These are phyloP conservation scores for Zhengitettix transpicula DNA, from an alignment of 2,888 invertebrate genomes.

Conservation along the genomic window DNA sequence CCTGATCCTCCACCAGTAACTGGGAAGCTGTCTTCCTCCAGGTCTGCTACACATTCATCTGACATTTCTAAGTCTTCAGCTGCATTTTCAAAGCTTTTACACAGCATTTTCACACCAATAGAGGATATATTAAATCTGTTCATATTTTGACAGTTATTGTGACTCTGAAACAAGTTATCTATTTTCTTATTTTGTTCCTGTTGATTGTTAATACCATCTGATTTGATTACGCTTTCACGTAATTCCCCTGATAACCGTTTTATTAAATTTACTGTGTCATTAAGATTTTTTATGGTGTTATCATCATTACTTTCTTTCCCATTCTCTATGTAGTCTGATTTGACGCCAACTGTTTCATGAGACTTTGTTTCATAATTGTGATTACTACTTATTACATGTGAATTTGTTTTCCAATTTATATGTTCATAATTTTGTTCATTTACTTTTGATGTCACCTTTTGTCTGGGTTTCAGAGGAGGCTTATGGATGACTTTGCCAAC, in stretches of 20 bases:
- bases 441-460: slow-evolving; percentile 3
- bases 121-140: neutral
- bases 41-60: slow-evolving; percentile 3
- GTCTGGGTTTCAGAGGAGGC: slow-evolving; percentile 10
- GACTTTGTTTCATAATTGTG: no score
- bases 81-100: slow-evolving; percentile 11
- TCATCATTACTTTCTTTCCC: neutral
- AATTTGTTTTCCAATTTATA: neutral
- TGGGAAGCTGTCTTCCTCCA: slow-evolving; percentile 10
- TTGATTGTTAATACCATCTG: neutral
- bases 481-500: slow-evolving; percentile 8
- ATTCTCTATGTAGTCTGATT: neutral
- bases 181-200: neutral
- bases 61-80: slow-evolving; percentile 8
- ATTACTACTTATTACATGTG: neutral
- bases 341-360: neutral
- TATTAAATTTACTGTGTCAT: neutral
- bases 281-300: neutral
- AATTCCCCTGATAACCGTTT: neutral
- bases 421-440: neutral
- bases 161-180: neutral
- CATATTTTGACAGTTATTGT: neutral
- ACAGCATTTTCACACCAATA: slow-evolving; percentile 10
- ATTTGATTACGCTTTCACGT: neutral
- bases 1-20: slow-evolving; percentile 17